Evolutionary conservation across 1,140 invertebrate genomes (phyloP), one percentile per base, ranked within the genome.

Genomic region (Drosophila sp.): DNA sequence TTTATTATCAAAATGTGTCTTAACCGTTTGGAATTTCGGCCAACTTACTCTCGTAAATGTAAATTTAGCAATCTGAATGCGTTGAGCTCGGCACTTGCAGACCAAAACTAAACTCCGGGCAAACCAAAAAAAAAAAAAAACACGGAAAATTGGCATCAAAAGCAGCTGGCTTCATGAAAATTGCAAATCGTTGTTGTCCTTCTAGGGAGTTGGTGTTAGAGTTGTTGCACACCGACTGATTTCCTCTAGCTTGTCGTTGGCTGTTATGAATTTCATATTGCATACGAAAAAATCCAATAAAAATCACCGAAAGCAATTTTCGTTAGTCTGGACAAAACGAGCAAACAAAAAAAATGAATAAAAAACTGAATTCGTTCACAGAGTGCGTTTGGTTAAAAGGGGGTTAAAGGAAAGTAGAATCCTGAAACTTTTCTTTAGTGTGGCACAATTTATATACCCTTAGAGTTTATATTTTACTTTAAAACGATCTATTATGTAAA

Each of bases 231-330:
- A 29, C n/a, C 30, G 6, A 8, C 8, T 50, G 44, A 35, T 27
- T 55, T 29, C 47, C 66, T 75, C 64, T 82, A 47, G 70, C 56
- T 68, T 68, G 71, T 69, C 66, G 68, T 72, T 80, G 62, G 41
- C 62, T 80, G 84, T 86, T 89, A 87, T 87, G 83, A 87, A 87
- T 87, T 87, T 87, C 83, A 80, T 87, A 87, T 87, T 89, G 71
- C 76, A 83, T 81, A 73, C 76, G 76, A 80, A 86, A 86, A 50
- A 87, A 87, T 89, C 76, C 84, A 87, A 87, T 87, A 89, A 87
- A 87, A 87, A 87, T 87, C 79, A 83, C 84, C 80, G 79, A 87
- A 87, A 89, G 83, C 84, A 89, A 87, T 87, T 87, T 87, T 80
- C 72, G 70, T 69, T 73, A 50, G 76, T 30, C 44, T 44, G 35